Conservation (phyloP, 1,140 invertebrate species). For the Temnothorax nylanderi region DNA sequence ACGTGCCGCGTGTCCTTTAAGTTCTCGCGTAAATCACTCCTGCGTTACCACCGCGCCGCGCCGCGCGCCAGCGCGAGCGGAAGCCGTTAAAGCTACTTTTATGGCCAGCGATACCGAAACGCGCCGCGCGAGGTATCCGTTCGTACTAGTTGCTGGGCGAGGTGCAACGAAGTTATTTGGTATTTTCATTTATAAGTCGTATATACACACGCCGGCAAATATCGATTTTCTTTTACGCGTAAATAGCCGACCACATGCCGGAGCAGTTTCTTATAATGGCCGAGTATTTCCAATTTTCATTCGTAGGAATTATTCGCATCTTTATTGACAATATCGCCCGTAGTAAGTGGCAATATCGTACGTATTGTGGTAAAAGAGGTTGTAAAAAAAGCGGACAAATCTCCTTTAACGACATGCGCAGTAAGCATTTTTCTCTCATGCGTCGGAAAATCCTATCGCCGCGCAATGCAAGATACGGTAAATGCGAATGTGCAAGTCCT, state of each 20-base stretch:
- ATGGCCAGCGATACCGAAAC: constrained; percentile 2
- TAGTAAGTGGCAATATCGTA: constrained; percentile 49
- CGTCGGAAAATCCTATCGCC: constrained; percentile 5
- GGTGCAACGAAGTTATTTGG: not conserved
- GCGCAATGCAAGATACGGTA: not conserved
- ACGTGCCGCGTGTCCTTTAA: constrained; percentile 31
- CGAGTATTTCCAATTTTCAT: not conserved
- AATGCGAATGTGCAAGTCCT: not conserved
- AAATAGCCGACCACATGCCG: constrained; percentile 22
- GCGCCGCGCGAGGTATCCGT: not conserved
- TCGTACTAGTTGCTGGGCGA: not conserved
- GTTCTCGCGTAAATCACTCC: constrained; percentile 26
- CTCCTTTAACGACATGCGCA: not conserved
- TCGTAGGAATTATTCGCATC: constrained; percentile 9
- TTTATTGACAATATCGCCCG: constrained; percentile 54
- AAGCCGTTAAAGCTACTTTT: constrained; percentile 28
- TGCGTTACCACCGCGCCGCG: not conserved
- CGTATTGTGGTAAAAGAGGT: constrained; percentile 7
- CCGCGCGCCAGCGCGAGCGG: not conserved
- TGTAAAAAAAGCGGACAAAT: constrained; percentile 11
- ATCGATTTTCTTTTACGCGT: constrained; percentile 45
- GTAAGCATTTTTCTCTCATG: constrained; percentile 18
- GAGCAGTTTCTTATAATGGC: constrained; percentile 41
- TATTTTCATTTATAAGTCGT: constrained; percentile 51
- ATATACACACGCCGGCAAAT: not conserved